Base-by-base conservation (phyloP, 2,797 vertebrate genomes). In the Thunnus albacares region DNA sequence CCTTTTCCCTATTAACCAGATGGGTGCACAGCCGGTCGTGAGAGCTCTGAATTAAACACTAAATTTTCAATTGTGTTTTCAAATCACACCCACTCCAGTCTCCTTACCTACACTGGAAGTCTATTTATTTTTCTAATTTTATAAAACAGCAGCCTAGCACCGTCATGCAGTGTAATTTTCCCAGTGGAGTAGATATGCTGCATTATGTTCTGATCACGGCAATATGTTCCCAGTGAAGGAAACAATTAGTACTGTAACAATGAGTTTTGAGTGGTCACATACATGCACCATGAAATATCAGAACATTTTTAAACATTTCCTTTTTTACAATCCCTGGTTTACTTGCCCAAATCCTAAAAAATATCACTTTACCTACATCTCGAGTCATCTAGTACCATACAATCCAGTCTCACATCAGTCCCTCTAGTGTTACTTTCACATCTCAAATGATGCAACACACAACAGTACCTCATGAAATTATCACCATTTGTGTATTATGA, bases 1-100 rank as follows among this genome's bases (percentile, higher is more conserved):
- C 84, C 78, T 81, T 94, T 86, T 93, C 88, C 85, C 86, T 85
- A 92, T 93, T 95, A 94, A 92, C 90, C 92, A 95, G 93, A 93
- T 89, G 92, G 92, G 80, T 93, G 90, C 87, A 82, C 88, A 90
- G 76, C 75, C 77, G 88, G 87, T 94, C 85, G 69, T 61, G 79
- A 57, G 64, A 78, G 88, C 88, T 87, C 24, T 82, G 84, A 90
- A 89, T 33, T 70, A 91, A 92, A 87, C 82, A 79, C 77, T 30
- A 85, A 81, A 83, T 87, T 93, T 95, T 93, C 93, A 93, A 86
- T 95, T 92, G 92, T 73, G 13, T 57, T 94, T 93, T 94, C 88
- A 77, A 81, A 80, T 87, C 87, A 65, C 84, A 89, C 81, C 72
- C 77, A 84, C 82, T 86, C n/a, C 43, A 55, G 47, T 8, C 45